These are phyloP conservation scores for Ectropis crepuscularia DNA, from an alignment of 2,888 invertebrate species.

Conservation along the genomic window DNA sequence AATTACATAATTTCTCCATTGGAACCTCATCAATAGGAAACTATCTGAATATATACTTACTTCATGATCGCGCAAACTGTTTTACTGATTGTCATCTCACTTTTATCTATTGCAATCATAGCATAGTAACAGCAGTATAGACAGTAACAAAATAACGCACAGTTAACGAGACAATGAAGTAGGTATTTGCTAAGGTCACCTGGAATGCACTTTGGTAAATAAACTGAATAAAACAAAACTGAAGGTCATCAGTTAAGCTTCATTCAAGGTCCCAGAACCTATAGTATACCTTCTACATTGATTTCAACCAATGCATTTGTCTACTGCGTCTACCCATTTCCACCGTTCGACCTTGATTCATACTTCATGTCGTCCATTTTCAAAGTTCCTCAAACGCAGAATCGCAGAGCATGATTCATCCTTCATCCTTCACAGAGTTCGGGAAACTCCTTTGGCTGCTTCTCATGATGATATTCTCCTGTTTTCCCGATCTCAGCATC, in stretches of 20 bases:
- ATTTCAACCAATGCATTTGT: constrained; percentile 1
- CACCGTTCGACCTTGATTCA: background rate
- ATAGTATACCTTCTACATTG: constrained; percentile 33
- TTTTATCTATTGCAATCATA: no score
- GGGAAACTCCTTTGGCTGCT: constrained; percentile 7
- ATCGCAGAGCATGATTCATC: background rate
- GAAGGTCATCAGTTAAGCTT: constrained; percentile 30
- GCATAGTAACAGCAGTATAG: no score
- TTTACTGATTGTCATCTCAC: no score
- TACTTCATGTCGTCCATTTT: background rate
- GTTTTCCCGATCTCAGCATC: no score
- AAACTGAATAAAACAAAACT: constrained; percentile 33
- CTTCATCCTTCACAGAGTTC: constrained; percentile 6
- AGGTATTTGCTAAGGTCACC: constrained; percentile 5
- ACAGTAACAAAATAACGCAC: no score
- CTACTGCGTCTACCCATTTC: background rate
- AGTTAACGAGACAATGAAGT: no score
- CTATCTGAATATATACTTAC: no score
- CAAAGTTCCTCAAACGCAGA: background rate
- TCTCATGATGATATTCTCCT: background rate
- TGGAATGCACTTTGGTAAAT: constrained; percentile 23
- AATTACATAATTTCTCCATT: no score
- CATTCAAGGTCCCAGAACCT: constrained; percentile 25
- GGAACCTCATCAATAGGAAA: no score
- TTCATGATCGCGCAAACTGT: no score